Evolutionary conservation across 2,888 invertebrate genomes (phyloP).

Genomic region (Drosophila algonquin): DNA sequence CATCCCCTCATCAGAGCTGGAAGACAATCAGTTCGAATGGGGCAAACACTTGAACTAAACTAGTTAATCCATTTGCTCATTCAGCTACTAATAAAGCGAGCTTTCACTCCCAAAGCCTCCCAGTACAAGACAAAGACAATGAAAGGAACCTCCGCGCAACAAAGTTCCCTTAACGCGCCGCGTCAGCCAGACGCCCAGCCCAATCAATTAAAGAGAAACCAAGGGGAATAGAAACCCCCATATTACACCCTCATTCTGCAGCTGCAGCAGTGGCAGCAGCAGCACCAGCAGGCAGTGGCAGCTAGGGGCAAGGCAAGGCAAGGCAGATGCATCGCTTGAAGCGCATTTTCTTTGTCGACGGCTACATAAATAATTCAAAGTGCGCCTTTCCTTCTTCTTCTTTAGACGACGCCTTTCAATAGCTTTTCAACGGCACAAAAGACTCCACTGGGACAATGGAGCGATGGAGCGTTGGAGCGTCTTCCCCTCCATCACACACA

Average conservation of each 20-base stretch:
- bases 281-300: background rate
- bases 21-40: conserved; percentile 1
- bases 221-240: conserved; percentile 3
- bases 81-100: conserved; percentile 12
- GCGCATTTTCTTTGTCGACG: conserved; percentile 39
- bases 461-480: background rate
- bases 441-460: conserved; percentile 19
- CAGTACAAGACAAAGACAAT: conserved; percentile 14
- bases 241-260: background rate
- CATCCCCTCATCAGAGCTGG: background rate
- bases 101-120: background rate
- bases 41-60: conserved; percentile 27
- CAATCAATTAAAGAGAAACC: conserved; percentile 33
- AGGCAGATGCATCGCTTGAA: conserved; percentile 10
- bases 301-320: background rate
- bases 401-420: conserved; percentile 16
- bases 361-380: conserved; percentile 58
- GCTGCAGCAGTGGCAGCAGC: background rate
- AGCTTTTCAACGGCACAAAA: conserved; percentile 22
- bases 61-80: conserved; percentile 23
- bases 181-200: conserved; percentile 16
- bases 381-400: conserved; percentile 24
- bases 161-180: background rate
- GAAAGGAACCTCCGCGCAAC: background rate
- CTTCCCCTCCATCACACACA: background rate